A percentile compares a stretch with the other conserved stretches of the same genome.
Evolutionary conservation across 2,888 invertebrate species (phyloP).

Genomic region (Epinotia brunnichana): DNA sequence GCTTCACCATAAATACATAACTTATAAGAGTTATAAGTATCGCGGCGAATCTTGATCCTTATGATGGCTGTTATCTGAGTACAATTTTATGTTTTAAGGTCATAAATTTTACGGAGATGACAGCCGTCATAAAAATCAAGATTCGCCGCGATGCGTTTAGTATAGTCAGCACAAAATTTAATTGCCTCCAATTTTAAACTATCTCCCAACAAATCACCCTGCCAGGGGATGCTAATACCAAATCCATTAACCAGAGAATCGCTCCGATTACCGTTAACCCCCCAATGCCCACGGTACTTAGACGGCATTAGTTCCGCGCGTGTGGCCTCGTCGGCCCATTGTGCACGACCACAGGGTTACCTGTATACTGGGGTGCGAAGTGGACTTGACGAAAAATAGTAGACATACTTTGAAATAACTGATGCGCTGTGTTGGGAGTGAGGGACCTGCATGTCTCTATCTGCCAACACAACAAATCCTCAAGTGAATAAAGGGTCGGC

Average conservation of each 20-base stretch:
- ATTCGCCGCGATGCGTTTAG: too few species aligned
- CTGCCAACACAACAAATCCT: too few species aligned
- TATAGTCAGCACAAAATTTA: neutral
- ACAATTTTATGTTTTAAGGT: too few species aligned
- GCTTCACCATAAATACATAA: too few species aligned
- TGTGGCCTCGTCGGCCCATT: conserved; percentile 65
- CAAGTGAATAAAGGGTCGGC: too few species aligned
- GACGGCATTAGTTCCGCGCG: conserved; percentile 74
- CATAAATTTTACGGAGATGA: too few species aligned
- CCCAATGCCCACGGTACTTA: conserved; percentile 61
- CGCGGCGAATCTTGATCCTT: too few species aligned
- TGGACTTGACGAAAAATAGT: neutral
- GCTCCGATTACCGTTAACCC: conserved; percentile 67
- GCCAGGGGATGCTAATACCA: conserved; percentile 44
- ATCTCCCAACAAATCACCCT: conserved; percentile 6
- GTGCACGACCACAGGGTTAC: conserved; percentile 46
- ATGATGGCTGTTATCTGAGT: too few species aligned
- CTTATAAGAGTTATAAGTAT: too few species aligned
- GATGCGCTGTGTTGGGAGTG: too few species aligned
- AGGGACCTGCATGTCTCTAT: too few species aligned
- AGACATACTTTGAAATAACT: neutral
- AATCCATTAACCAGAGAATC: conserved; percentile 66
- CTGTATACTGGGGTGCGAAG: conserved; percentile 48
- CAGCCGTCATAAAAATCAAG: too few species aligned
- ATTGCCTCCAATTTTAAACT: conserved; percentile 1